Percentiles rank a stretch among this genome's conserved stretches.
These are phyloP conservation scores for Gallinago nigripennis DNA, from an alignment of 2,797 vertebrate species.

Conservation along the genomic window DNA sequence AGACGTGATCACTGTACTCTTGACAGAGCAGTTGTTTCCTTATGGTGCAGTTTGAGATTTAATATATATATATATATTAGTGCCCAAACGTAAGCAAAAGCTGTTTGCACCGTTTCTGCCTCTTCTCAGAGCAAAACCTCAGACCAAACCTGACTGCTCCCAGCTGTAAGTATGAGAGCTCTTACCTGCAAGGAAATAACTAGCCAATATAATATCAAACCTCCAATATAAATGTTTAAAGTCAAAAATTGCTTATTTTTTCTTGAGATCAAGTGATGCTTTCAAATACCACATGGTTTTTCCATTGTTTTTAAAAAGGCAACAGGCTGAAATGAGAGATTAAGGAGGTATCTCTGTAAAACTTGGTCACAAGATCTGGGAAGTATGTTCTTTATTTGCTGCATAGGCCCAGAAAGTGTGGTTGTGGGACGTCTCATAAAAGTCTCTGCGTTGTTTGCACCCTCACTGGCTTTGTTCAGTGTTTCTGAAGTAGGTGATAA, in stretches of 20 bases:
- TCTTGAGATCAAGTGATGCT: not conserved
- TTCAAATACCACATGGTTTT: not conserved
- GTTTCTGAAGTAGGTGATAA: not conserved
- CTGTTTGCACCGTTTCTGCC: rapidly evolving
- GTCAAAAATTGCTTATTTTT: not conserved
- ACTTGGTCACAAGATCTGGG: not conserved
- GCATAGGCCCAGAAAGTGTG: not conserved
- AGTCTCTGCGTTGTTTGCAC: not conserved
- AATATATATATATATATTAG: not conserved
- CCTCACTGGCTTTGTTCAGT: not conserved
- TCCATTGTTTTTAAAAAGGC: not conserved
- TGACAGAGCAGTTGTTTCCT: not conserved
- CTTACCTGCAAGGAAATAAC: not conserved
- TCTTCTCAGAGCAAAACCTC: not conserved
- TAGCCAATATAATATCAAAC: not conserved
- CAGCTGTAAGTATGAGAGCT: not conserved
- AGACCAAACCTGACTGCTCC: not conserved
- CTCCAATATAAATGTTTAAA: not conserved
- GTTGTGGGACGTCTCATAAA: not conserved
- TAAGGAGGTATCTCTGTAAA: not conserved
- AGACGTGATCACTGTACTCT: not conserved
- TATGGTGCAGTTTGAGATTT: not conserved
- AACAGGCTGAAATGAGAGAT: not conserved
- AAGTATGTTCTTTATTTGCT: not conserved
- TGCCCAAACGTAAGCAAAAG: not conserved